phyloP scores from a whole-genome alignment of 1,140 invertebrate species.

The Drosophila leontia region DNA sequence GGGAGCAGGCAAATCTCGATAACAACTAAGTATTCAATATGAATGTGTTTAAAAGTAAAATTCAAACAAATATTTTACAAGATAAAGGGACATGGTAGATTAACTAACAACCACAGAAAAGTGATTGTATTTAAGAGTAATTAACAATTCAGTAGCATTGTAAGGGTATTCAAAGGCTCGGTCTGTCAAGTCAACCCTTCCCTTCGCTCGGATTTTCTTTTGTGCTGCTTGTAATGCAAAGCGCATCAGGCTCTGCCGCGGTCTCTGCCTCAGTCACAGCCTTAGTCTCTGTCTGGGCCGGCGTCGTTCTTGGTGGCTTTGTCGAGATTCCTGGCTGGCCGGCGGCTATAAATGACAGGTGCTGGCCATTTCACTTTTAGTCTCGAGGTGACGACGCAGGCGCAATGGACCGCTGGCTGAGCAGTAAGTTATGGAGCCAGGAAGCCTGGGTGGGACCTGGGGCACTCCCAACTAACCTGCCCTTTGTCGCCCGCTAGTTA shows the following conservation, averaged over 20 bases:
- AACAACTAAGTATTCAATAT: not conserved
- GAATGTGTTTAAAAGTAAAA: too few species aligned
- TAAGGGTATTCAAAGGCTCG: constrained; percentile 10
- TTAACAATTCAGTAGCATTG: not conserved
- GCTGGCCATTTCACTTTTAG: constrained; percentile 78
- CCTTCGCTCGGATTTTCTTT: constrained; percentile 12
- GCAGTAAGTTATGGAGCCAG: constrained; percentile 45
- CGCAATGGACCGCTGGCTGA: constrained; percentile 64
- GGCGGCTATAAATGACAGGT: constrained; percentile 75
- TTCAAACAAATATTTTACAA: too few species aligned
- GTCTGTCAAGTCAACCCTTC: not conserved
- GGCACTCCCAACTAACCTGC: constrained; percentile 2
- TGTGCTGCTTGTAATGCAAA: constrained; percentile 60
- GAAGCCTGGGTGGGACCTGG: not conserved
- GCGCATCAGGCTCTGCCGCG: constrained; percentile 31
- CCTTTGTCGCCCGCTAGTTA: constrained; percentile 4
- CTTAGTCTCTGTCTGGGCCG: constrained; percentile 11
- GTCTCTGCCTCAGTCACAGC: constrained; percentile 24
- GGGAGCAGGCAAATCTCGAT: not conserved
- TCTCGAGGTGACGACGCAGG: constrained; percentile 68
- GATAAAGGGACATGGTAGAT: too few species aligned
- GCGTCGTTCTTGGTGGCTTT: constrained; percentile 23
- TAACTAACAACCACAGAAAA: too few species aligned
- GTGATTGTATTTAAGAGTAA: too few species aligned
- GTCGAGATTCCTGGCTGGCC: constrained; percentile 55